Evolutionary conservation across 2,888 invertebrate genomes (phyloP).

Genomic region (Zhuqinia jingwanae): DNA sequence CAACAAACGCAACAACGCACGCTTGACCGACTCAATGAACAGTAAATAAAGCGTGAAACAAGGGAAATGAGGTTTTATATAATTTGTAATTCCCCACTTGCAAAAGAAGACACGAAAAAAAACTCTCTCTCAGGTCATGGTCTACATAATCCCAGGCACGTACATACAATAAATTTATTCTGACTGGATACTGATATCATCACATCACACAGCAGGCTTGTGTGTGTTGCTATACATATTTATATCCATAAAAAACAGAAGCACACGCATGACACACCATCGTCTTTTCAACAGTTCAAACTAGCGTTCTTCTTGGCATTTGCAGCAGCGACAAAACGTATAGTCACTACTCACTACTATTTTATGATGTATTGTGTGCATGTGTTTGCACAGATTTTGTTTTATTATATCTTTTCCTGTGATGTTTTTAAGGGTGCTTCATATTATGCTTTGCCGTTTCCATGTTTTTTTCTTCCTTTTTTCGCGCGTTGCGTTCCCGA

Average conservation of each 20-base stretch:
- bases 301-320: too few species aligned
- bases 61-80: constrained; percentile 54
- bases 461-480: too few species aligned
- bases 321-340: too few species aligned
- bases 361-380: too few species aligned
- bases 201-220: not conserved
- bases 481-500: too few species aligned
- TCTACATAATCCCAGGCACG: constrained; percentile 43
- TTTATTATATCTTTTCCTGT: too few species aligned
- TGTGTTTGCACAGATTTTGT: too few species aligned
- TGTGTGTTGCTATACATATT: not conserved
- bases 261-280: too few species aligned
- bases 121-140: constrained; percentile 39
- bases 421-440: too few species aligned
- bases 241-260: not conserved
- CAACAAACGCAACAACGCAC: not conserved
- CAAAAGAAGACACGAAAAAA: not conserved
- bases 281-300: too few species aligned
- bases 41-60: constrained; percentile 63
- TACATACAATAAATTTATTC: constrained; percentile 21
- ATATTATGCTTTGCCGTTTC: too few species aligned
- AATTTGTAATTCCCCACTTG: constrained; percentile 33
- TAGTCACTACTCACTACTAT: too few species aligned
- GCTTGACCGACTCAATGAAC: constrained; percentile 54
- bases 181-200: constrained; percentile 28